These are phyloP conservation scores for Sicus ferrugineus DNA, from an alignment of 2,888 invertebrate species.

Conservation along the genomic window DNA sequence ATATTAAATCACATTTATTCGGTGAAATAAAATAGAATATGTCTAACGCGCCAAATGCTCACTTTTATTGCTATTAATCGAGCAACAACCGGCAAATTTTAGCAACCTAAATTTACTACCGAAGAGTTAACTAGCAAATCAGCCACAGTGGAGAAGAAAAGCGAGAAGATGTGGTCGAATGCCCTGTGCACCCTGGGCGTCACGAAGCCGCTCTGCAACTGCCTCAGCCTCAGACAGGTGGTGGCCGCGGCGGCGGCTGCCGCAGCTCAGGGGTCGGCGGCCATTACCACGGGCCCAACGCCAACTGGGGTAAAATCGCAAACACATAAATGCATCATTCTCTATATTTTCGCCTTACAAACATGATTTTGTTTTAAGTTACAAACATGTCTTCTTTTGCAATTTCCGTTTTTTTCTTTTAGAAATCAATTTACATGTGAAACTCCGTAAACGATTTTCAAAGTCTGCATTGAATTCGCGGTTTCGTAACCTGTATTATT, in stretches of 20 bases:
- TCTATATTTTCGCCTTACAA: too few species aligned
- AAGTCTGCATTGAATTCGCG: too few species aligned
- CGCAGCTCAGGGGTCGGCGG: slow-evolving; percentile 52
- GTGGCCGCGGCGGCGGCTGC: slow-evolving; percentile 60
- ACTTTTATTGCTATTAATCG: not conserved
- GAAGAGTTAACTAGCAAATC: slow-evolving; percentile 35
- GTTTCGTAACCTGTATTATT: too few species aligned
- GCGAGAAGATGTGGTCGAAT: slow-evolving; percentile 65
- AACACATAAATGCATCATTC: too few species aligned
- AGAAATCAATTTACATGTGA: too few species aligned
- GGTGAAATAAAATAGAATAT: not conserved
- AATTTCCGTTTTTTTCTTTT: too few species aligned
- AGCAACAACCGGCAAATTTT: not conserved
- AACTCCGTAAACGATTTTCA: too few species aligned
- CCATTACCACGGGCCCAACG: slow-evolving; percentile 57
- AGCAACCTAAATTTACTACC: slow-evolving; percentile 29
- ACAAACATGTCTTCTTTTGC: too few species aligned
- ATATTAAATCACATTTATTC: not conserved
- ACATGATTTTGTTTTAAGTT: too few species aligned
- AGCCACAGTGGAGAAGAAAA: slow-evolving; percentile 58
- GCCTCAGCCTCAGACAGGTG: slow-evolving; percentile 65
- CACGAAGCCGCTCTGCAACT: slow-evolving; percentile 65
- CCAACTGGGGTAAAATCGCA: slow-evolving; percentile 58
- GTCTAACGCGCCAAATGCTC: not conserved
- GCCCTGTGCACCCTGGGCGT: slow-evolving; percentile 65